Evolutionary conservation across 2,888 invertebrate species (phyloP).

Genomic region (Crematogaster levior): DNA sequence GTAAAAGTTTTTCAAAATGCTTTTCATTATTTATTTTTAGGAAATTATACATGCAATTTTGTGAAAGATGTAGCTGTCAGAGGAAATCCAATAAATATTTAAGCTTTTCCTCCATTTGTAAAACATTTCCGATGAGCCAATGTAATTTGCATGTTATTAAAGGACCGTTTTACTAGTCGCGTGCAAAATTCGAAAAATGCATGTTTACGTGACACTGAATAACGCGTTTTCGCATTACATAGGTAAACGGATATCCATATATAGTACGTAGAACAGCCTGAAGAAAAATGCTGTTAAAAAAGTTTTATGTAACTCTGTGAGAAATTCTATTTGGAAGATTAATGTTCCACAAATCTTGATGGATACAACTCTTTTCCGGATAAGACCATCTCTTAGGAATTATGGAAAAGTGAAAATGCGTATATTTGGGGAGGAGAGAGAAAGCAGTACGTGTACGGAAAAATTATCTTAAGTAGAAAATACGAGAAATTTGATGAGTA

Average conservation of each 20-base stretch:
- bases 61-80: not conserved
- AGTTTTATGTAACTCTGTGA: slow-evolving; percentile 53
- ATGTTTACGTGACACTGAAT: slow-evolving; percentile 54
- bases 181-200: slow-evolving; percentile 43
- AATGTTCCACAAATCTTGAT: slow-evolving; percentile 53
- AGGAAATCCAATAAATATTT: slow-evolving; percentile 40
- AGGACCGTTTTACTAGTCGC: slow-evolving; percentile 37
- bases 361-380: slow-evolving; percentile 47
- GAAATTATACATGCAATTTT: slow-evolving; percentile 19
- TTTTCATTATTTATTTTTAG: slow-evolving; percentile 18
- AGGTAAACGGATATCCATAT: slow-evolving; percentile 38
- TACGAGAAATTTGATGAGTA: not conserved
- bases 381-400: slow-evolving; percentile 52
- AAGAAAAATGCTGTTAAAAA: slow-evolving; percentile 53
- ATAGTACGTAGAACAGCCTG: slow-evolving; percentile 31
- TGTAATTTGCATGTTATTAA: slow-evolving; percentile 52
- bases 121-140: slow-evolving; percentile 48
- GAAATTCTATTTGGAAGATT: slow-evolving; percentile 55
- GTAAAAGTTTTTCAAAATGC: not conserved
- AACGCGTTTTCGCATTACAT: slow-evolving; percentile 46
- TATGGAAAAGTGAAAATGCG: slow-evolving; percentile 35
- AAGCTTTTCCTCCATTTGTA: slow-evolving; percentile 27
- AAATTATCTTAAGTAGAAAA: slow-evolving; percentile 25
- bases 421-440: not conserved
- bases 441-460: not conserved